These are phyloP conservation scores for Mimumesa dahlbomi DNA, from an alignment of 2,888 invertebrate species.

Conservation along the genomic window DNA sequence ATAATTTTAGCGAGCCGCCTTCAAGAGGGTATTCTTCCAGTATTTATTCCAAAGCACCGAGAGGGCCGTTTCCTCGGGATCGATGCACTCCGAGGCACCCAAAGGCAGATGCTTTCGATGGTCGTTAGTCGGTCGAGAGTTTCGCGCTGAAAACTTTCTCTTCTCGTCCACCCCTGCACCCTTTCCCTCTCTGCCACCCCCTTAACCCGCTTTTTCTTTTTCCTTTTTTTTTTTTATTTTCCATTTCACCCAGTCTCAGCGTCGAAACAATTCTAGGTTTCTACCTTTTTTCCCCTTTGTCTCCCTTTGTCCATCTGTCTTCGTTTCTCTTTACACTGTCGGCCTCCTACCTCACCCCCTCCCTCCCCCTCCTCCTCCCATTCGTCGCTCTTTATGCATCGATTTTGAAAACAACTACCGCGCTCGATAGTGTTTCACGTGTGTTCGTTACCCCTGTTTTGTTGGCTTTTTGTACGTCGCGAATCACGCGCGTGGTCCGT, in stretches of 20 bases:
- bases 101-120: slow-evolving; percentile 53
- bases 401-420: slow-evolving; percentile 53
- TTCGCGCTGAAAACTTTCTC: slow-evolving; percentile 54
- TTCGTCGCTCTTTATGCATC: slow-evolving; percentile 43
- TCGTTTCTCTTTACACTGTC: slow-evolving; percentile 4
- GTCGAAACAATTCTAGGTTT: slow-evolving; percentile 45
- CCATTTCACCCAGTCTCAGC: slow-evolving; percentile 29
- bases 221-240: slow-evolving; percentile 35
- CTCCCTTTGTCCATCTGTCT: slow-evolving; percentile 10
- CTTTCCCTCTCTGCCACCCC: slow-evolving; percentile 3
- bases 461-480: not conserved
- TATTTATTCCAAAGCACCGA: slow-evolving; percentile 44
- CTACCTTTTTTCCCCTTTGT: not conserved
- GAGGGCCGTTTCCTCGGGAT: slow-evolving; percentile 21
- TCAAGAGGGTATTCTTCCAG: slow-evolving; percentile 41
- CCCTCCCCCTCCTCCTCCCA: slow-evolving; percentile 4
- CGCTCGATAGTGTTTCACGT: slow-evolving; percentile 31
- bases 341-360: not conserved
- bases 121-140: slow-evolving; percentile 59
- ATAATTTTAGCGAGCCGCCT: slow-evolving; percentile 57
- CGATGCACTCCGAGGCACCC: slow-evolving; percentile 41
- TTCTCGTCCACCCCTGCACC: not conserved
- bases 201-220: not conserved
- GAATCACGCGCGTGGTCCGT: slow-evolving; percentile 35
- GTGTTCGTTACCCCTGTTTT: not conserved